These are phyloP conservation scores for Catamblyrhynchus diadema DNA, from an alignment of 2,797 vertebrate genomes.

Conservation along the genomic window DNA sequence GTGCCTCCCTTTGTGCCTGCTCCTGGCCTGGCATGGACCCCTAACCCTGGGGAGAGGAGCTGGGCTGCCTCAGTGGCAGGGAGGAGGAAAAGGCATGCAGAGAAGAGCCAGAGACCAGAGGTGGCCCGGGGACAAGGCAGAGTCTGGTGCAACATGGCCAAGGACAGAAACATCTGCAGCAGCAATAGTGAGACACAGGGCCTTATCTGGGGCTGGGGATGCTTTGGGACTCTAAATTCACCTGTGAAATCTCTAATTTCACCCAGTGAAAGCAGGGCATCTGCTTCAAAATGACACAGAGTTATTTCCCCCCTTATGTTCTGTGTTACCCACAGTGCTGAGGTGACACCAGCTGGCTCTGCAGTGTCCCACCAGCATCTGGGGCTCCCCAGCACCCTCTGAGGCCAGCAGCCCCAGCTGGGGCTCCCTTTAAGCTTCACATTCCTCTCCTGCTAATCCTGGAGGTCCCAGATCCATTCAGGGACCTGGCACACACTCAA, in stretches of 20 bases:
- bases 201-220: not conserved
- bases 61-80: not conserved
- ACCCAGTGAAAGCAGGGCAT: not conserved
- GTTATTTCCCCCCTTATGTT: not conserved
- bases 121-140: not conserved
- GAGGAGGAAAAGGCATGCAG: not conserved
- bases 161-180: not conserved
- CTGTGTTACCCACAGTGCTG: not conserved
- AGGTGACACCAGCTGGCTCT: not conserved
- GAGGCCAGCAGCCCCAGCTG: not conserved
- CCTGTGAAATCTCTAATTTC: not conserved
- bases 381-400: not conserved
- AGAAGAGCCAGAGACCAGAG: not conserved
- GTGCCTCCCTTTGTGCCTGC: not conserved
- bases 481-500: not conserved
- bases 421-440: not conserved
- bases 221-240: not conserved
- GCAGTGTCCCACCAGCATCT: not conserved
- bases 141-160: not conserved
- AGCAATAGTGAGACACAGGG: fast-evolving
- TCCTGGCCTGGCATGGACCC: not conserved
- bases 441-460: not conserved
- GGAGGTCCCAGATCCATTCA: not conserved
- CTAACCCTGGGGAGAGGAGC: not conserved
- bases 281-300: not conserved